These are phyloP conservation scores for Papilio glaucus DNA, from an alignment of 1,140 invertebrate species.

Conservation along the genomic window DNA sequence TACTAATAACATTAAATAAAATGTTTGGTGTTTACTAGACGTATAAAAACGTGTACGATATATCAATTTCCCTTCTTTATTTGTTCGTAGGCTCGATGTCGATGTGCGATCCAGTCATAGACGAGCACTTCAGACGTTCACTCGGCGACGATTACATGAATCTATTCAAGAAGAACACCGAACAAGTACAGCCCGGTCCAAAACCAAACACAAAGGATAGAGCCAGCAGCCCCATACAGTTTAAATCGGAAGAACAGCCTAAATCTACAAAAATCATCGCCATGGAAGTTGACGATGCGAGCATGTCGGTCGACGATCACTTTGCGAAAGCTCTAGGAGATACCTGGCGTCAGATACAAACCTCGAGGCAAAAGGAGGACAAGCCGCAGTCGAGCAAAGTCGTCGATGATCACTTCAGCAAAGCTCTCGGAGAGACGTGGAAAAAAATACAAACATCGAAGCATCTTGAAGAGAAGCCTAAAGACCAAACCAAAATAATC, in stretches of 20 bases:
- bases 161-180: constrained; percentile 87
- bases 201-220: constrained; percentile 81
- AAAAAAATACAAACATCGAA: constrained; percentile 88
- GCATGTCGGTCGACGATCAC: constrained; percentile 94
- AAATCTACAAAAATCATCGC: constrained; percentile 75
- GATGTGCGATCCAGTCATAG: constrained; percentile 94
- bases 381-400: constrained; percentile 56
- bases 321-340: constrained; percentile 97
- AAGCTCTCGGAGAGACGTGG: constrained; percentile 97
- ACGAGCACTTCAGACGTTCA: constrained; percentile 97
- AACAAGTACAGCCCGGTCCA: constrained; percentile 67
- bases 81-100: constrained; percentile 85
- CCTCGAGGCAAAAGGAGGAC: constrained; percentile 79
- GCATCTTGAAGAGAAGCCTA: constrained; percentile 63
- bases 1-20: too few species aligned
- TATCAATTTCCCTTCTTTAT: too few species aligned
- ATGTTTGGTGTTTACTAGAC: too few species aligned
- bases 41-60: too few species aligned
- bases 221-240: constrained; percentile 78
- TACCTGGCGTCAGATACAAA: constrained; percentile 94
- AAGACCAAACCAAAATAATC: constrained; percentile 76
- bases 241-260: constrained; percentile 65
- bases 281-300: constrained; percentile 82
- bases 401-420: constrained; percentile 98
- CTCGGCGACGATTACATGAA: constrained; percentile 94